A percentile compares a stretch with the other conserved stretches of the same genome.
These are phyloP conservation scores for Myotis yumanensis DNA, from an alignment of 2,113 vertebrate genomes.

Conservation along the genomic window DNA sequence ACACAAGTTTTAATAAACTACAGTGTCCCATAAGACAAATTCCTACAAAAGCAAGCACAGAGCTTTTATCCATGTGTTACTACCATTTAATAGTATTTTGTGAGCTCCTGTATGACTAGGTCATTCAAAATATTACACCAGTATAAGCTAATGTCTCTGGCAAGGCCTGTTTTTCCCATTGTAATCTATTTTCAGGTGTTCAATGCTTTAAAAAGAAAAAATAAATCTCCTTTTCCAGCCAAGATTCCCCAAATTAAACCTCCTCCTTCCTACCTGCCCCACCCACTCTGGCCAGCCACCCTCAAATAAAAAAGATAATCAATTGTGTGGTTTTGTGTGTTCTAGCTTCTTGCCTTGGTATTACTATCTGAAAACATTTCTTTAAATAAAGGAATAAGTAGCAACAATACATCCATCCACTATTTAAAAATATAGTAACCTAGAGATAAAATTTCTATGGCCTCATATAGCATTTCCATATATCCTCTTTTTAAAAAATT, in stretches of 20 bases:
- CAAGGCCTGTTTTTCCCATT: conserved; percentile 61
- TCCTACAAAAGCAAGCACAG: conserved; percentile 76
- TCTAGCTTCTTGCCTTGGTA: not conserved
- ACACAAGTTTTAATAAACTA: conserved; percentile 82
- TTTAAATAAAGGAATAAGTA: conserved; percentile 37
- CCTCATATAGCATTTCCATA: not conserved
- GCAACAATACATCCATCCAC: conserved; percentile 6
- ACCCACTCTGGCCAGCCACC: not conserved
- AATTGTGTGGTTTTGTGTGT: not conserved
- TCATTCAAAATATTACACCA: conserved; percentile 72
- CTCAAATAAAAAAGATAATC: not conserved
- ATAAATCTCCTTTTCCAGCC: not conserved
- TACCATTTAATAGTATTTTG: conserved; percentile 71
- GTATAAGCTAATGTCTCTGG: conserved; percentile 60
- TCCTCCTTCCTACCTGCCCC: not conserved
- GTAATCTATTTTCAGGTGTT: conserved; percentile 43
- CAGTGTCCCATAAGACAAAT: conserved; percentile 76
- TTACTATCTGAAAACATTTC: conserved; percentile 7
- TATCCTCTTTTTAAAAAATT: not conserved
- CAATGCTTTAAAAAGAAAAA: conserved; percentile 40
- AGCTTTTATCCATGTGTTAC: conserved; percentile 74
- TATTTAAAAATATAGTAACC: conserved; percentile 48
- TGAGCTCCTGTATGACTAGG: conserved; percentile 66
- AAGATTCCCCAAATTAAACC: conserved; percentile 32
- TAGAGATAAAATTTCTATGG: conserved; percentile 34